A percentile compares a stretch with the other conserved stretches of the same genome.
These are phyloP conservation scores for Rhyzopertha dominica DNA, from an alignment of 1,140 invertebrate genomes.

Conservation along the genomic window DNA sequence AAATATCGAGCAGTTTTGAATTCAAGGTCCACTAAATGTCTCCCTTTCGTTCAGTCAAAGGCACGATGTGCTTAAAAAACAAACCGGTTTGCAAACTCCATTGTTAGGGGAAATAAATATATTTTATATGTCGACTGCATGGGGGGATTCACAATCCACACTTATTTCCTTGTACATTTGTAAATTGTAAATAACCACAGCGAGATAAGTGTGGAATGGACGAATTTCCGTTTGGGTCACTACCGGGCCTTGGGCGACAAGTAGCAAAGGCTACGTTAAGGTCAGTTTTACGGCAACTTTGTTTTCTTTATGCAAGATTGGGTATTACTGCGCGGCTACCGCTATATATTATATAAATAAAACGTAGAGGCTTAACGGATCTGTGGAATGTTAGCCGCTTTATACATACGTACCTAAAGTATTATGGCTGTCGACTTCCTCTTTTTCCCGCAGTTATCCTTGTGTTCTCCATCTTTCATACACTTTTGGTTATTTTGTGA, in stretches of 20 bases:
- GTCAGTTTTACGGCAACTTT: too few relatives aligned
- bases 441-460: constrained; percentile 15
- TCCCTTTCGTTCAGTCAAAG: too few relatives aligned
- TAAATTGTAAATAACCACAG: background rate
- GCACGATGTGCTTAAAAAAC: too few relatives aligned
- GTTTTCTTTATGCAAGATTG: too few relatives aligned
- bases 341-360: background rate
- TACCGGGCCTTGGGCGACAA: constrained; percentile 33
- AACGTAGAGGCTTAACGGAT: constrained; percentile 20
- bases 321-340: too few relatives aligned
- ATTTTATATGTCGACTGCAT: too few relatives aligned
- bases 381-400: constrained; percentile 38
- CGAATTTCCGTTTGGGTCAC: constrained; percentile 19
- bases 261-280: constrained; percentile 43
- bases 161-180: background rate
- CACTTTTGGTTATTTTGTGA: constrained; percentile 35
- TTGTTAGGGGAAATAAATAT: too few relatives aligned
- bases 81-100: too few relatives aligned
- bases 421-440: constrained; percentile 40
- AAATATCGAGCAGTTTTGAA: too few relatives aligned
- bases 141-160: too few relatives aligned
- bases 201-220: too few relatives aligned
- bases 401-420: constrained; percentile 30
- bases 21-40: too few relatives aligned
- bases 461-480: constrained; percentile 29